Evolutionary conservation across 2,888 invertebrate genomes (phyloP).

Genomic region (Polyploca ridens): DNA sequence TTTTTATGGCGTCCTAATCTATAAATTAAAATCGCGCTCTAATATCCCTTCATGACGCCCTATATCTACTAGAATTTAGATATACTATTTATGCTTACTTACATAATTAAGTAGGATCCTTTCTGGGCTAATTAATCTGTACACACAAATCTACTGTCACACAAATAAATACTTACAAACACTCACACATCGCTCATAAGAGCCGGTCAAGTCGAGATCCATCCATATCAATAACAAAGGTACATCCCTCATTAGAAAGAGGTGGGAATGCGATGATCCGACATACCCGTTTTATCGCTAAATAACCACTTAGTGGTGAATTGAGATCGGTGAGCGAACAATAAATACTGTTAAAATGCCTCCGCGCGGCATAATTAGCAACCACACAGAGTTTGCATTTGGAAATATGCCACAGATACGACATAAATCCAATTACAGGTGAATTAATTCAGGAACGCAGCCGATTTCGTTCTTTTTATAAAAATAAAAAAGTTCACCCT

Average conservation of each 20-base stretch:
- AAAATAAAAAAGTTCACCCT: slow-evolving; percentile 30
- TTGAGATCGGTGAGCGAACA: slow-evolving; percentile 55
- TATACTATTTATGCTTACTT: no score
- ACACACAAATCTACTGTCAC: no score
- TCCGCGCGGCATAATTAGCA: slow-evolving; percentile 68
- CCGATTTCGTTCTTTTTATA: slow-evolving; percentile 10
- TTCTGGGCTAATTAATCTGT: no score
- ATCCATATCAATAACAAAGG: slow-evolving; percentile 1
- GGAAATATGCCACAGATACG: slow-evolving; percentile 54
- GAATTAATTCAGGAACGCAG: slow-evolving; percentile 72
- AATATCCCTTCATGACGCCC: no score
- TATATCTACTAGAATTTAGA: no score
- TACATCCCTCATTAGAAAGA: slow-evolving; percentile 20
- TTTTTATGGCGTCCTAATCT: slow-evolving; percentile 49
- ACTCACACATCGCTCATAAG: no score
- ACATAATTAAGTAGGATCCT: no score
- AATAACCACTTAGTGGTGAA: slow-evolving; percentile 54
- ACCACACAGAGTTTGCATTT: slow-evolving; percentile 56
- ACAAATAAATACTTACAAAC: no score
- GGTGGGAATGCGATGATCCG: slow-evolving; percentile 45
- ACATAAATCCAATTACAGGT: slow-evolving; percentile 76
- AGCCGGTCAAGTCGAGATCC: neutral
- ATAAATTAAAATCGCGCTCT: slow-evolving; percentile 43
- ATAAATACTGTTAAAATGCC: slow-evolving; percentile 73
- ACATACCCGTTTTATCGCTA: slow-evolving; percentile 35